Percentiles rank a stretch among this genome's conserved stretches.
These are phyloP conservation scores for Drosophila tripunctata DNA, from an alignment of 2,888 invertebrate species.

Conservation along the genomic window DNA sequence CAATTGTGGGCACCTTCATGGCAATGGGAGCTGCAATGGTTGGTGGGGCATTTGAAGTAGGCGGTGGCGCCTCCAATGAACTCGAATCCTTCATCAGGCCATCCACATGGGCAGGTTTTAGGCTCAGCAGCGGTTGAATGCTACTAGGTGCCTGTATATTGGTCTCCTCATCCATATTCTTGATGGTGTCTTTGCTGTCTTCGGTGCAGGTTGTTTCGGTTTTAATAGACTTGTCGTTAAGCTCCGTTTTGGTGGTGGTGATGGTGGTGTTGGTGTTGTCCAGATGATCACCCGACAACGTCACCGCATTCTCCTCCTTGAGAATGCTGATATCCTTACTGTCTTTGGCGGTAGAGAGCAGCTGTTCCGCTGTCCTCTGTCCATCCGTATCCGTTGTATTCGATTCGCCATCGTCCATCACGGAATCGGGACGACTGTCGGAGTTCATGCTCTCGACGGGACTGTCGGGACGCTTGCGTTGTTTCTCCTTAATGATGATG, in stretches of 20 bases:
- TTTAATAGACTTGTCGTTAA: slow-evolving; percentile 80
- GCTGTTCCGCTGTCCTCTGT: slow-evolving; percentile 78
- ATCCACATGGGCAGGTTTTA: slow-evolving; percentile 54
- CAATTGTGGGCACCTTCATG: slow-evolving; percentile 81
- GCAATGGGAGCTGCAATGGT: slow-evolving; percentile 60
- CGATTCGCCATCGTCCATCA: slow-evolving; percentile 87
- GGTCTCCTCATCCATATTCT: slow-evolving; percentile 83
- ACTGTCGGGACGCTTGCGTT: slow-evolving; percentile 86
- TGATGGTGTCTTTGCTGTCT: slow-evolving; percentile 79
- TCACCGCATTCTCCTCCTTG: slow-evolving; percentile 72
- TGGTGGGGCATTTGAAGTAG: neutral
- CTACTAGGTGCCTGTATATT: slow-evolving; percentile 82
- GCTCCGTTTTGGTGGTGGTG: slow-evolving; percentile 82
- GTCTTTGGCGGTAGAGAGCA: slow-evolving; percentile 80
- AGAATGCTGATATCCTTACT: slow-evolving; percentile 82
- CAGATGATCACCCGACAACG: slow-evolving; percentile 69
- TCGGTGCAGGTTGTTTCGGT: slow-evolving; percentile 62
- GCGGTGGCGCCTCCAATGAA: slow-evolving; percentile 44
- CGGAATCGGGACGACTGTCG: slow-evolving; percentile 90
- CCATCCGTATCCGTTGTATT: slow-evolving; percentile 83
- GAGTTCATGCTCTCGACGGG: slow-evolving; percentile 93
- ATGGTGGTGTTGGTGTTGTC: too few relatives aligned
- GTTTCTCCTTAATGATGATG: slow-evolving; percentile 85
- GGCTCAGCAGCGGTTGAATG: slow-evolving; percentile 50
- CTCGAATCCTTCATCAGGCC: slow-evolving; percentile 51